phyloP scores from a whole-genome alignment of 2,113 vertebrate genomes.

The Hippocampus mohnikei region DNA sequence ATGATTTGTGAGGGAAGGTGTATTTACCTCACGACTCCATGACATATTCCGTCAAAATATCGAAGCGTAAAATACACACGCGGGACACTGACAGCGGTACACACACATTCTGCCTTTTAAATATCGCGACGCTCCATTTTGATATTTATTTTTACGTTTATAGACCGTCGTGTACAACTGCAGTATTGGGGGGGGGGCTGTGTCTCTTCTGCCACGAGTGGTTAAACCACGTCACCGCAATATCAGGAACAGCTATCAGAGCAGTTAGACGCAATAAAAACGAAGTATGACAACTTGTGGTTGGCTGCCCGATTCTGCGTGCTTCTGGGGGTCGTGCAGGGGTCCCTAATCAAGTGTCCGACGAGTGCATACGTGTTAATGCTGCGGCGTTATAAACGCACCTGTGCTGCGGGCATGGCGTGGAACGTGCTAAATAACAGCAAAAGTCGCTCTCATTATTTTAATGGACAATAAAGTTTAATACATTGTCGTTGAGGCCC shows the following conservation, averaged over 20 bases:
- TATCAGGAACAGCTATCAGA: not conserved
- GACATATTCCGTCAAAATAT: not conserved
- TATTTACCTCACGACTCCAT: no score
- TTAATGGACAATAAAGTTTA: constrained; percentile 67
- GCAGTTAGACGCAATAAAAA: not conserved
- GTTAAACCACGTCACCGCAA: not conserved
- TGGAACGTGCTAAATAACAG: constrained; percentile 53
- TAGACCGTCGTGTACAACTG: no score
- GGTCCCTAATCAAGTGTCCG: not conserved
- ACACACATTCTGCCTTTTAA: not conserved
- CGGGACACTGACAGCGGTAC: not conserved
- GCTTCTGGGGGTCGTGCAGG: not conserved
- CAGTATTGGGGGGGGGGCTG: not conserved
- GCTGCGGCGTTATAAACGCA: not conserved
- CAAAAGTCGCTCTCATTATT: constrained; percentile 60
- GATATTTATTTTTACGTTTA: not conserved
- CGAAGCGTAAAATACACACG: not conserved
- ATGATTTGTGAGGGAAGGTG: no score
- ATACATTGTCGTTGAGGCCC: constrained; percentile 57
- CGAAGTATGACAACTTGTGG: no score
- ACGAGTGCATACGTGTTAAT: not conserved
- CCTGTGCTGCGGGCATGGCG: constrained; percentile 26
- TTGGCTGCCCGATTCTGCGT: not conserved
- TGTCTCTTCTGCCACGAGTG: not conserved
- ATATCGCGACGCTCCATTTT: not conserved